phyloP scores from a whole-genome alignment of 2,888 invertebrate species.

The Ethmia dodecea region DNA sequence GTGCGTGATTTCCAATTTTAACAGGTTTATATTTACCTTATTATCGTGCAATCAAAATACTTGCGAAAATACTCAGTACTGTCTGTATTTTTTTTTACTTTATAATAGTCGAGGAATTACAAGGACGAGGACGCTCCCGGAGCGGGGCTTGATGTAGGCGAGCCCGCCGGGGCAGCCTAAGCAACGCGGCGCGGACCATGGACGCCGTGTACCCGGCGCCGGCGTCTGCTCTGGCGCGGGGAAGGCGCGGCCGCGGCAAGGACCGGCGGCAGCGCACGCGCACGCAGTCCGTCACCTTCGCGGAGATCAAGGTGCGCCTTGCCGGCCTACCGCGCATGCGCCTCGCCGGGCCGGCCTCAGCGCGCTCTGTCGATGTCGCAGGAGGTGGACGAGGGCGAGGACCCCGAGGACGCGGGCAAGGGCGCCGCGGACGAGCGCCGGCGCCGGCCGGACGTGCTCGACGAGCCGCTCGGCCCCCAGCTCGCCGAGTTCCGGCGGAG shows the following conservation, averaged over 20 bases:
- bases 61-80: too few relatives aligned
- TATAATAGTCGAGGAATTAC: background rate
- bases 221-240: constrained; percentile 77
- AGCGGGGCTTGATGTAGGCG: too few relatives aligned
- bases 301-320: constrained; percentile 83
- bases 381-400: constrained; percentile 83
- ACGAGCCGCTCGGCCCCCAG: constrained; percentile 68
- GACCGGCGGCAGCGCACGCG: constrained; percentile 37
- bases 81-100: too few relatives aligned
- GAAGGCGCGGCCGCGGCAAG: constrained; percentile 36
- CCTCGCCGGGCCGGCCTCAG: too few relatives aligned
- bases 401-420: constrained; percentile 46
- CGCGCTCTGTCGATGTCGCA: constrained; percentile 30
- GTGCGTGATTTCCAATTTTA: too few relatives aligned
- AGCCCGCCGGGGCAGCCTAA: background rate
- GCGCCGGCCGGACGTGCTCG: constrained; percentile 63
- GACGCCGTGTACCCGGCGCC: constrained; percentile 84
- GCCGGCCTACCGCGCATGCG: background rate
- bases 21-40: too few relatives aligned
- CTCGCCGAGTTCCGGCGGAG: constrained; percentile 76
- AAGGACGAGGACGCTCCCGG: background rate
- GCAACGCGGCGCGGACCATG: constrained; percentile 31
- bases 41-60: too few relatives aligned
- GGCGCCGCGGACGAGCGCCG: constrained; percentile 17
- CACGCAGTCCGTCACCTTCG: constrained; percentile 86